phyloP scores from a whole-genome alignment of 2,113 vertebrate species.

The Hypanus sabinus region DNA sequence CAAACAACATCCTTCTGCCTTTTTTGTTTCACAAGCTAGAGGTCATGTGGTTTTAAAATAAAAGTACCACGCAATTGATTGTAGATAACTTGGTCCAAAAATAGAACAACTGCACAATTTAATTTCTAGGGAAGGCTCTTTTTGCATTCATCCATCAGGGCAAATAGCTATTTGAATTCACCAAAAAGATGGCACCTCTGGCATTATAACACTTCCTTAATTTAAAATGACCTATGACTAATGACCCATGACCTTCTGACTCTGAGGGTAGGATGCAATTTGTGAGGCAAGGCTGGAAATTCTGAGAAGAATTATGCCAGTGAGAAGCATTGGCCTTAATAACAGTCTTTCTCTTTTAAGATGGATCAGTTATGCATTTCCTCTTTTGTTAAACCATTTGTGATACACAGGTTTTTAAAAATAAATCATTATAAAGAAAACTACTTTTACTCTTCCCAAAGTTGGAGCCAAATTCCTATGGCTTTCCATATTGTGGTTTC shows the following conservation, averaged over 20 bases:
- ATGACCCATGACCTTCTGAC: neutral
- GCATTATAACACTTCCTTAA: neutral
- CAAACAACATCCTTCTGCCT: no score
- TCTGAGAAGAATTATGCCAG: neutral
- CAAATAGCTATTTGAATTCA: neutral
- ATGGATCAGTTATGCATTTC: neutral
- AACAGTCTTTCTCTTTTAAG: neutral
- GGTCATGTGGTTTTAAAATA: no score
- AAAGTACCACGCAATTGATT: no score
- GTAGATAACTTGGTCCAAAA: no score
- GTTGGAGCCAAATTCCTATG: neutral
- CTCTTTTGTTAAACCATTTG: neutral
- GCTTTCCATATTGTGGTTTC: neutral
- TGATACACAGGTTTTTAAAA: neutral
- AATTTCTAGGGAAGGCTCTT: neutral
- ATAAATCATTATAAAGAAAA: neutral
- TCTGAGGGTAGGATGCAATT: neutral
- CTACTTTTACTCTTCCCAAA: neutral
- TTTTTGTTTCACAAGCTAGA: no score
- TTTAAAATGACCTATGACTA: neutral
- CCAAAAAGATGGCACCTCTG: neutral
- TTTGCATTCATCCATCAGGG: neutral
- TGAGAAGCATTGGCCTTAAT: neutral
- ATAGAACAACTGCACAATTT: no score
- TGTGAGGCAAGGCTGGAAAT: neutral